Conservation (phyloP, 2,797 vertebrate species). For the Aphelocoma californica region DNA sequence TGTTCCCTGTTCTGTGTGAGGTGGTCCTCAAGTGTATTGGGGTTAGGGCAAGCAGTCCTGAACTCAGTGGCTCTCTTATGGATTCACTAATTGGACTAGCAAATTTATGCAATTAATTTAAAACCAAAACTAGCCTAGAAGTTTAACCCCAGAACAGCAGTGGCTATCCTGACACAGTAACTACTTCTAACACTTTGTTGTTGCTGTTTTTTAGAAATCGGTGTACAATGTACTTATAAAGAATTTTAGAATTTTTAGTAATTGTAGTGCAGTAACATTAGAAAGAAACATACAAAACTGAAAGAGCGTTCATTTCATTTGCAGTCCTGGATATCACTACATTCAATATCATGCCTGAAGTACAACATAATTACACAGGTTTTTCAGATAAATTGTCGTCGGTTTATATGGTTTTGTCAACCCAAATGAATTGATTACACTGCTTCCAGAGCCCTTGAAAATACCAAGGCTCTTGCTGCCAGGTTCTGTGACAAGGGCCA, state of each 20-base stretch:
- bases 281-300: not conserved
- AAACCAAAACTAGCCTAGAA: not conserved
- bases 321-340: not conserved
- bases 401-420: not conserved
- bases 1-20: not conserved
- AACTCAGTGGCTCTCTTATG: not conserved
- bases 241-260: not conserved
- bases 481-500: not conserved
- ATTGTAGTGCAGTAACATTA: not conserved
- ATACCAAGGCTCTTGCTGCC: not conserved
- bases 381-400: not conserved
- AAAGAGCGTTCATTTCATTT: not conserved
- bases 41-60: not conserved
- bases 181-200: not conserved
- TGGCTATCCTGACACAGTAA: not conserved
- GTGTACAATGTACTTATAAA: not conserved
- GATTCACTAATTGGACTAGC: not conserved
- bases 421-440: not conserved
- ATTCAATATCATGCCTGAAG: not conserved
- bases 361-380: not conserved
- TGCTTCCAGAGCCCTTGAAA: not conserved
- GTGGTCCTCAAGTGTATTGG: not conserved
- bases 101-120: not conserved
- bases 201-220: not conserved
- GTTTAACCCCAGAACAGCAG: not conserved